Evolutionary conservation across 2,797 vertebrate species (phyloP).

Genomic region (Prionace glauca): DNA sequence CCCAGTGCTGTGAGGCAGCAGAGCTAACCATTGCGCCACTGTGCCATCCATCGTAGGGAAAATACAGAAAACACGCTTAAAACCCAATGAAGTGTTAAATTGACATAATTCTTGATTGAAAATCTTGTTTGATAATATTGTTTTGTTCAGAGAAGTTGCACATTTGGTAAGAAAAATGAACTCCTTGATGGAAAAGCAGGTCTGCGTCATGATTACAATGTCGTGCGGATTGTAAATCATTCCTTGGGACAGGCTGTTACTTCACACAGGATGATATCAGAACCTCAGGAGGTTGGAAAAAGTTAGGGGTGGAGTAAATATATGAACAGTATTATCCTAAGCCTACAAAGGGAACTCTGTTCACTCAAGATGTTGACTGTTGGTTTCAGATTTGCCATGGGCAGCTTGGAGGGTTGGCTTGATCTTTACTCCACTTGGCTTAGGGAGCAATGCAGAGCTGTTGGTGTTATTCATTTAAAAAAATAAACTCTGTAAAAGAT

Average conservation of each 20-base stretch:
- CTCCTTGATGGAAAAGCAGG: background rate
- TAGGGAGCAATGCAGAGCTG: background rate
- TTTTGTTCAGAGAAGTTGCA: background rate
- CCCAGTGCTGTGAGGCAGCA: too few species aligned
- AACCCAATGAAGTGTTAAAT: background rate
- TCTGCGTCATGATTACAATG: background rate
- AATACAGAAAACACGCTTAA: background rate
- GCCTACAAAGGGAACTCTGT: background rate
- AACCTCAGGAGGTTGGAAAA: background rate
- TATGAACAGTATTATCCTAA: background rate
- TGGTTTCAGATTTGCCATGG: background rate
- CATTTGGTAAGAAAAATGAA: background rate
- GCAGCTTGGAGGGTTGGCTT: background rate
- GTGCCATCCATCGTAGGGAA: background rate
- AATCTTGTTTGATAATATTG: background rate
- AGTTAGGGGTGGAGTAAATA: background rate
- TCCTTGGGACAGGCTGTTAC: background rate
- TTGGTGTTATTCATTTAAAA: background rate
- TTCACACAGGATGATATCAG: background rate
- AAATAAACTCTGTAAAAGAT: background rate
- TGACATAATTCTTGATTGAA: background rate
- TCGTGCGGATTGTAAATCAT: background rate
- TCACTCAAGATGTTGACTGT: conserved; percentile 1
- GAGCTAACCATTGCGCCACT: too few species aligned
- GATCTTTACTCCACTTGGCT: conserved; percentile 26